Evolutionary conservation across 2,797 vertebrate species (phyloP).

Genomic region (Labroides dimidiatus): DNA sequence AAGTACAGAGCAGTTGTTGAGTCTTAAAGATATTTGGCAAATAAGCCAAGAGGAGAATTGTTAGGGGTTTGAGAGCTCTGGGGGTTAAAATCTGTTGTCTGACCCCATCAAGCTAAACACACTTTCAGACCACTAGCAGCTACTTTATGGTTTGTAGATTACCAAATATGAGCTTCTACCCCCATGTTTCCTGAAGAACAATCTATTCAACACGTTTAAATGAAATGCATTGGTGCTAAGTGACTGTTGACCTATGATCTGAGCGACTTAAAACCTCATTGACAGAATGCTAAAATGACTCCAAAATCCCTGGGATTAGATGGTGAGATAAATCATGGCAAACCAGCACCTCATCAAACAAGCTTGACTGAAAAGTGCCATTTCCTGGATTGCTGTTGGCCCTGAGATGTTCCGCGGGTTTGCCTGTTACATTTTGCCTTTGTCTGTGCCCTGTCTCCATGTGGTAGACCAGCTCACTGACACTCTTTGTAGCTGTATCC

Average conservation of each 20-base stretch:
- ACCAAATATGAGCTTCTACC: background rate
- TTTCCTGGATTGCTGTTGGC: background rate
- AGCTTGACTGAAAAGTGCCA: background rate
- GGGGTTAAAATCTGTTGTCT: background rate
- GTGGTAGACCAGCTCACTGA: background rate
- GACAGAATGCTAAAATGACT: conserved; percentile 23
- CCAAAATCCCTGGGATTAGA: conserved; percentile 15
- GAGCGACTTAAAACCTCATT: background rate
- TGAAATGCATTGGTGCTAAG: background rate
- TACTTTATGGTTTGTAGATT: conserved; percentile 2
- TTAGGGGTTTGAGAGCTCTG: background rate
- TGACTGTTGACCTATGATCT: conserved; percentile 3
- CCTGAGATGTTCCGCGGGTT: background rate
- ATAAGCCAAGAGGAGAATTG: conserved; percentile 11
- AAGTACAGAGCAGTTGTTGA: conserved; percentile 12
- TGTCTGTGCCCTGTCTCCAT: background rate
- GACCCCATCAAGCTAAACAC: background rate
- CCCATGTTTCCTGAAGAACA: background rate
- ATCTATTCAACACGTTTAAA: conserved; percentile 2
- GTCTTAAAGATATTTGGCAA: conserved; percentile 11
- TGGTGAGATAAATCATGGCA: background rate
- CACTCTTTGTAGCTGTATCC: background rate
- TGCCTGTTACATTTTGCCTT: conserved; percentile 7
- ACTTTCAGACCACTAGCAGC: background rate
- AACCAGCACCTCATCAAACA: conserved; percentile 4